A percentile compares a stretch with the other conserved stretches of the same genome.
These are phyloP conservation scores for Hydrotaea cyrtoneurina DNA, from an alignment of 2,888 invertebrate species.

Conservation along the genomic window DNA sequence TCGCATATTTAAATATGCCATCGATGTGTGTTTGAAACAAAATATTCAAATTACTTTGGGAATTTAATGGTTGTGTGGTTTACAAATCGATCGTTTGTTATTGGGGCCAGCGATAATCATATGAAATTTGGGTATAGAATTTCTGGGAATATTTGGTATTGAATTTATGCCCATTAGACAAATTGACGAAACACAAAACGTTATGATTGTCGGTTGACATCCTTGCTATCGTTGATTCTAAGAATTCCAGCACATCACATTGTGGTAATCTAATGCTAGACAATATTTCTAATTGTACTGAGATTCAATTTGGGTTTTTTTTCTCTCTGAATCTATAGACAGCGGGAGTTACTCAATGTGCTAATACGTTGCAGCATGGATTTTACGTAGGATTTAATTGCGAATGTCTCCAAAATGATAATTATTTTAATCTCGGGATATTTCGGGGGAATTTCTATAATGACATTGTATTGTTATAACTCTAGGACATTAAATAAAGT, in stretches of 20 bases:
- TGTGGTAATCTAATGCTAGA: background rate
- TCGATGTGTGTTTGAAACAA: background rate
- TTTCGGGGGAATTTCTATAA: too few species aligned
- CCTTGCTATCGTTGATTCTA: background rate
- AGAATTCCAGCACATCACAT: background rate
- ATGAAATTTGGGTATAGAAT: constrained; percentile 20
- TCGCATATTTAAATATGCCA: constrained; percentile 55
- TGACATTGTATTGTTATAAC: too few species aligned
- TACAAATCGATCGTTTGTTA: constrained; percentile 34
- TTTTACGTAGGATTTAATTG: too few species aligned
- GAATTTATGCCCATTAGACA: background rate
- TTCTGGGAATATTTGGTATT: constrained; percentile 37
- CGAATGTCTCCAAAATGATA: too few species aligned
- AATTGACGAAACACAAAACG: constrained; percentile 2
- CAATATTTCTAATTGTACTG: background rate
- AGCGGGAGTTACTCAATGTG: too few species aligned
- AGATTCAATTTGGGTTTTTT: background rate
- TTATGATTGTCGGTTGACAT: background rate
- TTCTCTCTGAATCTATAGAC: too few species aligned
- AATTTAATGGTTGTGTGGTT: constrained; percentile 2
- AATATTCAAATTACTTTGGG: constrained; percentile 37
- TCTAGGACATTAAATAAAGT: too few species aligned
- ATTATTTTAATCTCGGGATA: too few species aligned
- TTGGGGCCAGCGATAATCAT: constrained; percentile 40
- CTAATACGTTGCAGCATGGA: too few species aligned